Evolutionary conservation across 2,113 vertebrate species (phyloP), one percentile per base, ranked within the genome.

Genomic region (Dromaius novaehollandiae): DNA sequence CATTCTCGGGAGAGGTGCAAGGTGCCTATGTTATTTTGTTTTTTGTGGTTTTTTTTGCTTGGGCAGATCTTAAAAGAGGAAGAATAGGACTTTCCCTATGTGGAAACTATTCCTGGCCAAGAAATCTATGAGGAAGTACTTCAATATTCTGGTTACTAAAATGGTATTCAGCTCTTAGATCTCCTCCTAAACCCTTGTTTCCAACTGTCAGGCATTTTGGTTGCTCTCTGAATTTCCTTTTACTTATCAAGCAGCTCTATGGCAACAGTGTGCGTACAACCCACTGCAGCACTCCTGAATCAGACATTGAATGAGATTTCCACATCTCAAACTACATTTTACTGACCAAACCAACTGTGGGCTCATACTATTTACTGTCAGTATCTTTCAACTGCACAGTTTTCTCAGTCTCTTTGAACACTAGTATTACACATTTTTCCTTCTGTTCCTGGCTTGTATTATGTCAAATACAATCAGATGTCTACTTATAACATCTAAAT

Each of bases 201-300:
- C 66, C 28, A 55, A 12, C 16, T 3, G 1, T 38, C 48, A 69
- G 1, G 21, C 1, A 3, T 40, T 89, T 86, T 64, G 16, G 36
- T 71, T 68, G 44, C 50, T 53, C 36, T 66, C 46, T 75, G 22
- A 40, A 81, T 60, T 32, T 69, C 38, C 46, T 56, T 6, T 38
- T 44, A 2, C n/a, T 63, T 1, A 0, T 36, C 30, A 36, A 1
- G 1, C 77, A 73, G 42, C 55, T 82, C 18, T 50, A 6, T 74
- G 46, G 36, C 51, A 79, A 17, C 9, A 44, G 30, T 5, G 13
- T 65, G 61, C 84, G 42, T 46, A 40, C 51, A 87, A 18, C 48
- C 7, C 24, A 82, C 36, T 0, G 0, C 36, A 51, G 38, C 38
- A 17, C 40, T 60, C 16, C 34, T 5, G 7, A 40, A 28, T 36